Percentiles rank a stretch among this genome's conserved stretches.
Conservation (phyloP, 2,888 invertebrate genomes). For the Habrosyne pyritoides region DNA sequence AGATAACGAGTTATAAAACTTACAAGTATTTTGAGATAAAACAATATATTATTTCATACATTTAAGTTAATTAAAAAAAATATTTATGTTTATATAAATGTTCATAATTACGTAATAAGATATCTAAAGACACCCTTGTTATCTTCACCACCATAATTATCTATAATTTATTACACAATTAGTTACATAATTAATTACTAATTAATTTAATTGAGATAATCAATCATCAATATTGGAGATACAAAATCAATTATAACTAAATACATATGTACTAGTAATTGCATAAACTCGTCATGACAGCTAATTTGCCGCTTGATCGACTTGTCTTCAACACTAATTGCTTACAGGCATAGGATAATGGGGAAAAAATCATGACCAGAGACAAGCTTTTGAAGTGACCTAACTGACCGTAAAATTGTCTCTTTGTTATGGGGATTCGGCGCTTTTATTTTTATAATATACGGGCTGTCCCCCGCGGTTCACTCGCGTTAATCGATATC, state of each 20-base stretch:
- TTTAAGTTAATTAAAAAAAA: too few species aligned
- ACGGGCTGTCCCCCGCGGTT: too few species aligned
- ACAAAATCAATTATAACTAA: neutral
- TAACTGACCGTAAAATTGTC: conserved; percentile 57
- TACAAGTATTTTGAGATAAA: too few species aligned
- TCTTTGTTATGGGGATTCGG: conserved; percentile 20
- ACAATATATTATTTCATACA: too few species aligned
- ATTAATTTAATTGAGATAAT: conserved; percentile 26
- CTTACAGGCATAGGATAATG: conserved; percentile 41
- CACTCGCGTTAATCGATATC: too few species aligned
- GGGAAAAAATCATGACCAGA: conserved; percentile 40
- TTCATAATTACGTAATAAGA: too few species aligned
- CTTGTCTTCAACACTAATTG: conserved; percentile 64
- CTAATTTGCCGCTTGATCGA: conserved; percentile 61
- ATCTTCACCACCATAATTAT: too few species aligned
- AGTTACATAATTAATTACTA: conserved; percentile 28
- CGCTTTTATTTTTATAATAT: neutral
- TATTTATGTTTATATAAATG: too few species aligned
- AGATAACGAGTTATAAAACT: too few species aligned
- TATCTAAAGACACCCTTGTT: too few species aligned
- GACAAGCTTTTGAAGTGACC: conserved; percentile 38
- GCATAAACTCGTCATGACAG: conserved; percentile 24
- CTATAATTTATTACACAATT: conserved; percentile 20
- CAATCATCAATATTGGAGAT: neutral
- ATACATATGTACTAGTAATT: neutral